phyloP scores from a whole-genome alignment of 1,140 invertebrate species.

The Drosophila lacteicornis region DNA sequence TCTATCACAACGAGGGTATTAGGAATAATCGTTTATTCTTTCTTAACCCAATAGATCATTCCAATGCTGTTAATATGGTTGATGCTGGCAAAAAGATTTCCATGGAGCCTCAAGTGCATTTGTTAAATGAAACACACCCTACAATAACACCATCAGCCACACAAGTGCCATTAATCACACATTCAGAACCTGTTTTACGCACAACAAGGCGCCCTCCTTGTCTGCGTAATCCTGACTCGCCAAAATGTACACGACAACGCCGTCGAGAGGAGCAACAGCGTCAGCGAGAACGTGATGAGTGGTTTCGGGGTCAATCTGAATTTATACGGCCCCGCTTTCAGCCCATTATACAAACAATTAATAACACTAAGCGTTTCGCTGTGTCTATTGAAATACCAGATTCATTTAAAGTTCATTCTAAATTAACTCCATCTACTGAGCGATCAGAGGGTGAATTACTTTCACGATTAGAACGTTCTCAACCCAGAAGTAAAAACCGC shows the following conservation, averaged over 20 bases:
- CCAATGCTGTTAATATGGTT: background rate
- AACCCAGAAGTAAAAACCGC: slow-evolving; percentile 51
- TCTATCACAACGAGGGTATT: slow-evolving; percentile 66
- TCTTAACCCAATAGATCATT: slow-evolving; percentile 39
- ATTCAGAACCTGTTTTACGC: slow-evolving; percentile 34
- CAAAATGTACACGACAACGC: slow-evolving; percentile 71
- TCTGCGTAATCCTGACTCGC: slow-evolving; percentile 73
- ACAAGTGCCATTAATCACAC: slow-evolving; percentile 14
- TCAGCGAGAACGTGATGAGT: slow-evolving; percentile 72
- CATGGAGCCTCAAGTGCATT: slow-evolving; percentile 70
- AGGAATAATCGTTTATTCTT: slow-evolving; percentile 34
- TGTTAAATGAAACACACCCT: slow-evolving; percentile 60
- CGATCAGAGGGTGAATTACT: slow-evolving; percentile 50
- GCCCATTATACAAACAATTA: slow-evolving; percentile 73
- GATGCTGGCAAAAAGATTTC: slow-evolving; percentile 41
- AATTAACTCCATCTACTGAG: slow-evolving; percentile 7
- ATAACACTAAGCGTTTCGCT: slow-evolving; percentile 76
- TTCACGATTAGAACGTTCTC: slow-evolving; percentile 63
- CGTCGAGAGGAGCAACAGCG: slow-evolving; percentile 73
- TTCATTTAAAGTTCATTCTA: slow-evolving; percentile 62
- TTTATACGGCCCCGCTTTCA: slow-evolving; percentile 68
- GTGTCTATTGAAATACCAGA: slow-evolving; percentile 81
- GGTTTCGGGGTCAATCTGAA: slow-evolving; percentile 71
- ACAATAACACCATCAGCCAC: slow-evolving; percentile 31
- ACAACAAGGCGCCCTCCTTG: slow-evolving; percentile 69